phyloP scores from a whole-genome alignment of 2,797 vertebrate species.

The Acanthurus leucopareius region DNA sequence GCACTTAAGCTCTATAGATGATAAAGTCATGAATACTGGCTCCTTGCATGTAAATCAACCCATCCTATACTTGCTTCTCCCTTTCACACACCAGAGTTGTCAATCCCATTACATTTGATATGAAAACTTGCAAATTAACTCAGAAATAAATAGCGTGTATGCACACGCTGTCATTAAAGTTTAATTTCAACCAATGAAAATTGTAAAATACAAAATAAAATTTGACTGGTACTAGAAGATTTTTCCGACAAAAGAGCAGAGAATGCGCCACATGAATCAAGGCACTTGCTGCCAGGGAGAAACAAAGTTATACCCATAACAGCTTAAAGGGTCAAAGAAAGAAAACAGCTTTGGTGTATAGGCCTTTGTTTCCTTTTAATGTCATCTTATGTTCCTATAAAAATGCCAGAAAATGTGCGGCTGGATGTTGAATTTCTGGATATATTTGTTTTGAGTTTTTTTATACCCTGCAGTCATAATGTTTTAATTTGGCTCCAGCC shows the following conservation, averaged over 20 bases:
- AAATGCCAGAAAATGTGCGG: conserved; percentile 51
- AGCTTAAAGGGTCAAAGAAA: conserved; percentile 36
- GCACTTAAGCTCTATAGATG: not conserved
- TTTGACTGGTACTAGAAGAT: not conserved
- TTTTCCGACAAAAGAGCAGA: conserved; percentile 6
- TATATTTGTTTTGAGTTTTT: conserved; percentile 69
- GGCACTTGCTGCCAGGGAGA: conserved; percentile 17
- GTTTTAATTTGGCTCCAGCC: conserved; percentile 76
- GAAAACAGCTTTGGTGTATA: conserved; percentile 50
- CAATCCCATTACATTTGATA: not conserved
- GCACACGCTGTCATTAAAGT: not conserved
- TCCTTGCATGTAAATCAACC: conserved; percentile 1
- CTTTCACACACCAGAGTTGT: not conserved
- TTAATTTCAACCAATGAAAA: conserved; percentile 8
- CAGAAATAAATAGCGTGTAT: not conserved
- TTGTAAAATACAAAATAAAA: not conserved
- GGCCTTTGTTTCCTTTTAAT: conserved; percentile 54
- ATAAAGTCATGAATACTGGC: not conserved
- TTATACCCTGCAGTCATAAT: conserved; percentile 69
- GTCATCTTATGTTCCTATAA: conserved; percentile 54
- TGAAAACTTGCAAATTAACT: not conserved
- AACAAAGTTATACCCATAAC: conserved; percentile 36
- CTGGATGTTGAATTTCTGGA: conserved; percentile 41
- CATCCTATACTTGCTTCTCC: not conserved
- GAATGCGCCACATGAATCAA: conserved; percentile 12